These are phyloP conservation scores for Neodiprion virginianus DNA, from an alignment of 1,140 invertebrate species.

Conservation along the genomic window DNA sequence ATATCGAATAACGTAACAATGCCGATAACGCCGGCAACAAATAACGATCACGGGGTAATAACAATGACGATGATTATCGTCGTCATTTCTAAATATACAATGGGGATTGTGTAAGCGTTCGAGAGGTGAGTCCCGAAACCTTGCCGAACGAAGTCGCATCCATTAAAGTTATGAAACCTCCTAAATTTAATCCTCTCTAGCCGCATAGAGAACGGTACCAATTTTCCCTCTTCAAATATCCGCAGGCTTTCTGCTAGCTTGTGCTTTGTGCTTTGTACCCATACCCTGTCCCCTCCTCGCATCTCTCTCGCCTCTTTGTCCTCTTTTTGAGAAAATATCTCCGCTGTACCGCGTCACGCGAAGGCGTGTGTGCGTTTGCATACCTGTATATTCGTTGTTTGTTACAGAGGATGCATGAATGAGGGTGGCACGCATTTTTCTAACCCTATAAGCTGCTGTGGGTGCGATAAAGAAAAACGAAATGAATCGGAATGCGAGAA, in stretches of 20 bases:
- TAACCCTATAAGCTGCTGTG: neutral
- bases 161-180: conserved; percentile 35
- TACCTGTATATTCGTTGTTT: conserved; percentile 33
- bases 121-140: no score
- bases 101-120: no score
- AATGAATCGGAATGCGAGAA: no score
- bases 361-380: conserved; percentile 28
- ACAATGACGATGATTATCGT: no score
- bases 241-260: conserved; percentile 33
- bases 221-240: conserved; percentile 40
- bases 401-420: conserved; percentile 18
- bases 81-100: no score
- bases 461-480: conserved; percentile 19
- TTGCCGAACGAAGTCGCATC: conserved; percentile 17
- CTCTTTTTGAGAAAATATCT: conserved; percentile 28
- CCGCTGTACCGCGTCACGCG: conserved; percentile 31
- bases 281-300: neutral
- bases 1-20: no score
- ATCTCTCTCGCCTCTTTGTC: neutral
- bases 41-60: no score
- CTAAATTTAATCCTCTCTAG: conserved; percentile 28
- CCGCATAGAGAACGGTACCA: conserved; percentile 17
- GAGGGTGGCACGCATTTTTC: conserved; percentile 21
- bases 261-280: conserved; percentile 37
- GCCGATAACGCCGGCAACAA: no score